Evolutionary conservation across 2,113 vertebrate species (phyloP), one percentile per base, ranked within the genome.

Genomic region (Amphilophus citrinellus): DNA sequence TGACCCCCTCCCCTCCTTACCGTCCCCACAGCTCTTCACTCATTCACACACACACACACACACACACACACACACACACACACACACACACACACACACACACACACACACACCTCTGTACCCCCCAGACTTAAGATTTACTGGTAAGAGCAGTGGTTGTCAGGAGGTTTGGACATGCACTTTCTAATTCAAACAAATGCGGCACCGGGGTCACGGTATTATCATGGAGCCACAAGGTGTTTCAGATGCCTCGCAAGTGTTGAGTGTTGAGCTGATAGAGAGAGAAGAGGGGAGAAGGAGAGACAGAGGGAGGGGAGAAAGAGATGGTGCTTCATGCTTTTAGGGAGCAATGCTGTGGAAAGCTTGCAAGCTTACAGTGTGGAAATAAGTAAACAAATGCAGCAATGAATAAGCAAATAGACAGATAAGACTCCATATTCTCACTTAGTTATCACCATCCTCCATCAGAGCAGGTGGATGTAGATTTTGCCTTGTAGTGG

Each of bases 111-210:
- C 91, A 84, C 56, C 61, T 87, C 68, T 71, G 76, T 61, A 76
- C 79, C 47, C 42, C 73, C 8, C 22, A 85, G 81, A 88, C 87
- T 77, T 35, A 89, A 95, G 95, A 95, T 96, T 95, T 95, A 96
- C 92, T 93, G 94, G 93, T 88, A 91, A 90, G 93, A 89, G 90
- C 85, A 84, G 89, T 68, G 86, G 88, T 88, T 91, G 92, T 91
- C 93, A 93, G 87, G 88, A 89, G 88, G 92, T 87, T 94, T 95
- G 92, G 93, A 96, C 93, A 75, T 91, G 93, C 92, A 95, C 95
- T 95, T 96, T 96, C 93, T 94, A 96, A 96, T 95, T 96, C 87
- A 96, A 96, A 96, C 94, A 96, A 96, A 95, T 91, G 88, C 79
- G 82, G 87, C 86, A 53, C 85, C 44, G 39, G 58, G 94, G 94